These are phyloP conservation scores for Botia kubotai DNA, from an alignment of 2,797 vertebrate species.

Conservation along the genomic window DNA sequence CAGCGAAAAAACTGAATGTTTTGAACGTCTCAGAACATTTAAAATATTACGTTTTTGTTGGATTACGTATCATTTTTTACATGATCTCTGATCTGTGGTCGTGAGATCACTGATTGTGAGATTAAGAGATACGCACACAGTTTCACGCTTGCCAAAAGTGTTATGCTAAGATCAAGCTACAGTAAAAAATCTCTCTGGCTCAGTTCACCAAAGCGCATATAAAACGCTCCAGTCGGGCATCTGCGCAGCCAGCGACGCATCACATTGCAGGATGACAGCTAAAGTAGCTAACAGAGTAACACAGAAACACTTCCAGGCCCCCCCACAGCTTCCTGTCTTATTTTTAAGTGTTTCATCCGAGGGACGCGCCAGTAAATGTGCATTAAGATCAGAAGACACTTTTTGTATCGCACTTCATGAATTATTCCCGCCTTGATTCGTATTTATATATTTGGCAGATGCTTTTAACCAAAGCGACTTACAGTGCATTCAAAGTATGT, in stretches of 20 bases:
- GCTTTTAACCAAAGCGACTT: neutral
- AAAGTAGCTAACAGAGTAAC: conserved; percentile 79
- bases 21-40: too few relatives aligned
- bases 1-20: too few relatives aligned
- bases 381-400: conserved; percentile 86
- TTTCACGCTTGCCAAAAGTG: conserved; percentile 69
- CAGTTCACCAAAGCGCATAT: conserved; percentile 74
- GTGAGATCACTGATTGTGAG: conserved; percentile 66
- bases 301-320: conserved; percentile 75
- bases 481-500: too few relatives aligned
- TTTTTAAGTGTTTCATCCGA: conserved; percentile 86
- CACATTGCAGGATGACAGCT: conserved; percentile 78
- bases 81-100: conserved; percentile 66
- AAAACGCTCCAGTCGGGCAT: conserved; percentile 76
- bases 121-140: conserved; percentile 67
- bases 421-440: conserved; percentile 78
- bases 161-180: conserved; percentile 75
- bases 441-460: neutral
- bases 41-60: too few relatives aligned
- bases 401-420: conserved; percentile 87
- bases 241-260: conserved; percentile 72
- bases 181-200: conserved; percentile 80
- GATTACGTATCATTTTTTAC: conserved; percentile 50
- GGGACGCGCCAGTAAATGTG: conserved; percentile 84
- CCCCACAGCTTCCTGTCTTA: conserved; percentile 81